Base-by-base conservation (phyloP, 2,888 invertebrate species). In the Nomada lathburiana region DNA sequence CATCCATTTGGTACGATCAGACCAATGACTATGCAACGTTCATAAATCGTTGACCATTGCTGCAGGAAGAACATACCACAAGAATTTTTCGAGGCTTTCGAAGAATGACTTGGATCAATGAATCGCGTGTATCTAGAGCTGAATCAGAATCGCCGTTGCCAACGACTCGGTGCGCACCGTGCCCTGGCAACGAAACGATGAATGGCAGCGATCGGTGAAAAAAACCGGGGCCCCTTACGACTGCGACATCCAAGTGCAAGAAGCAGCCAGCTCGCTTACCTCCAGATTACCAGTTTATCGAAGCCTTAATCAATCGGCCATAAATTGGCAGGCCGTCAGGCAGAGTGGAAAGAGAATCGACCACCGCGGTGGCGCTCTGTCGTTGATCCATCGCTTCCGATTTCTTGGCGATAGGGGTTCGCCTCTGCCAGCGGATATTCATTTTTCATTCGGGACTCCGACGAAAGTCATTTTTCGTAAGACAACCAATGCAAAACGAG, bases 331-430 rank as follows among this genome's bases (percentile, higher is more conserved):
- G 76, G 78, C 80, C 67, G 75, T 86, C 79, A 36, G 65, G 9
- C 47, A 10, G 55, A 59, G 50, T 68, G 60, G 74, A 64, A 76
- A 59, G 72, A 86, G 64, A 52, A 29, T 57, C 78, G 82, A 82
- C 82, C 82, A 76, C 59, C 86, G 85, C 64, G 36, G 57, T 13
- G 67, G 50, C 26, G 36, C 59, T 63, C 70, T 74, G 82, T 85
- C 80, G 78, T 87, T 86, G 85, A 86, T 86, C 80, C 87, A 87
- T 87, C 87, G 86, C 59, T 83, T 86, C 83, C 83, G 87, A 81
- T 81, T 81, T 63, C 80, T 73, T 69, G 60, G 62, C 75, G 76
- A 71, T 78, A 69, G 72, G 44, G 64, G n/a, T 65, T 68, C 79
- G 59, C 78, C 75, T 75, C 76, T 62, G 23, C 64, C 52, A 67